phyloP scores from a whole-genome alignment of 2,888 invertebrate genomes.

The Laspeyria flexula region DNA sequence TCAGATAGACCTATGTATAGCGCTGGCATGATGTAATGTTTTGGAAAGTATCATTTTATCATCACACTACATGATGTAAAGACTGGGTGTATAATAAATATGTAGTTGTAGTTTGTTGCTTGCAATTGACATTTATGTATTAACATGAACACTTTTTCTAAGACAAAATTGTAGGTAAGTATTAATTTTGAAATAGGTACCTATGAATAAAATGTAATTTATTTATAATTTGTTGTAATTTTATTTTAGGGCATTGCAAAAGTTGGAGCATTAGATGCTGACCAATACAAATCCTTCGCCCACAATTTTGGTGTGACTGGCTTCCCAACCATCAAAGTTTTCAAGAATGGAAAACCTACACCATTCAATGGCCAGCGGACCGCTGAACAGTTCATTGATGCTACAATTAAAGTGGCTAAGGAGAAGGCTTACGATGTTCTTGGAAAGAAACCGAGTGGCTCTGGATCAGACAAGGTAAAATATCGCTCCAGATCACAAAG shows the following conservation, averaged over 20 bases:
- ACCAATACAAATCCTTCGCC: slow-evolving; percentile 93
- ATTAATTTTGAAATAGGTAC: background rate
- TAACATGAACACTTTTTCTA: too few relatives aligned
- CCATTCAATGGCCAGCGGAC: slow-evolving; percentile 95
- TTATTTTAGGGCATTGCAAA: slow-evolving; percentile 92
- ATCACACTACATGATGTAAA: too few relatives aligned
- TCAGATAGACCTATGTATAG: too few relatives aligned
- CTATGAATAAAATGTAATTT: background rate
- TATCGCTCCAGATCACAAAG: slow-evolving; percentile 54
- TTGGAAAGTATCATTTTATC: too few relatives aligned
- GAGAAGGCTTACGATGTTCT: slow-evolving; percentile 90
- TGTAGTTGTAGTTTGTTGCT: too few relatives aligned
- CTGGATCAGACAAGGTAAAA: slow-evolving; percentile 74
- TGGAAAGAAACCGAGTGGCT: slow-evolving; percentile 85
- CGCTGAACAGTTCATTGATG: slow-evolving; percentile 94
- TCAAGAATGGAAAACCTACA: slow-evolving; percentile 94
- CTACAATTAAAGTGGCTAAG: slow-evolving; percentile 91
- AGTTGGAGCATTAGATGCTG: slow-evolving; percentile 97
- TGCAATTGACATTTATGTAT: too few relatives aligned
- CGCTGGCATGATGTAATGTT: too few relatives aligned
- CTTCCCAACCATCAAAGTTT: slow-evolving; percentile 98
- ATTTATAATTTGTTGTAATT: background rate
- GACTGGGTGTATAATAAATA: too few relatives aligned
- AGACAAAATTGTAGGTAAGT: too few relatives aligned
- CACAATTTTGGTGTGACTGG: slow-evolving; percentile 94